Base-by-base conservation (phyloP, 2,113 vertebrate genomes). In the Actenoides hombroni region DNA sequence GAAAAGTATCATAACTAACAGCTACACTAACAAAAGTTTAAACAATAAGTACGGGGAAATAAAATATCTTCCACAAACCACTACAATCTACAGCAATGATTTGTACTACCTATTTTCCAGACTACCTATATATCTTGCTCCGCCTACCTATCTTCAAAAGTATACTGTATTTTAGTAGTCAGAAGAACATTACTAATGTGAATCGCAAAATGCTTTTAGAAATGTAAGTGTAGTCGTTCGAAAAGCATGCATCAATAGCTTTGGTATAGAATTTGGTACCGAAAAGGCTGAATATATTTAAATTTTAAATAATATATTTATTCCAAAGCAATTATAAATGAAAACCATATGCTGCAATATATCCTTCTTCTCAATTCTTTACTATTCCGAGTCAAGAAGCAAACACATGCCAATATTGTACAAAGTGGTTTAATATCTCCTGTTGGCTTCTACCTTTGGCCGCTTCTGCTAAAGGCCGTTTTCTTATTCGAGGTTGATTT, bases 231-330 rank as follows among this genome's bases (percentile, higher is more conserved):
- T 96, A 94, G 95, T 96, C 37, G 0, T 96, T 96, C 1, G 10
- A 94, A 90, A 95, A 92, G 96, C 94, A 94, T 75, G 95, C 95
- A 92, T 97, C 91, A 78, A 59, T 94, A 92, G 94, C 93, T 94
- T 95, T 95, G 88, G 94, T 95, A 95, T 85, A 94, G 91, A 84
- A 96, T 97, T 83, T 92, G 97, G 96, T 97, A 97, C 92, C 90
- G 91, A 97, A 97, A 97, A 96, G 77, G 96, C 94, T 97, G 97
- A 98, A 96, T 98, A 97, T 98, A 98, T 98, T 98, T 98, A 98
- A 98, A 98, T 97, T 94, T 96, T 97, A 98, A 97, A 97, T 98
- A 98, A 98, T 98, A 98, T 98, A 98, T 98, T 98, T 98, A 98
- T 98, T 98, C 98, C 98, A 98, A 98, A 98, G 97, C 97, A 96